These are phyloP conservation scores for Aegithalos caudatus DNA, from an alignment of 2,113 vertebrate species.

Conservation along the genomic window DNA sequence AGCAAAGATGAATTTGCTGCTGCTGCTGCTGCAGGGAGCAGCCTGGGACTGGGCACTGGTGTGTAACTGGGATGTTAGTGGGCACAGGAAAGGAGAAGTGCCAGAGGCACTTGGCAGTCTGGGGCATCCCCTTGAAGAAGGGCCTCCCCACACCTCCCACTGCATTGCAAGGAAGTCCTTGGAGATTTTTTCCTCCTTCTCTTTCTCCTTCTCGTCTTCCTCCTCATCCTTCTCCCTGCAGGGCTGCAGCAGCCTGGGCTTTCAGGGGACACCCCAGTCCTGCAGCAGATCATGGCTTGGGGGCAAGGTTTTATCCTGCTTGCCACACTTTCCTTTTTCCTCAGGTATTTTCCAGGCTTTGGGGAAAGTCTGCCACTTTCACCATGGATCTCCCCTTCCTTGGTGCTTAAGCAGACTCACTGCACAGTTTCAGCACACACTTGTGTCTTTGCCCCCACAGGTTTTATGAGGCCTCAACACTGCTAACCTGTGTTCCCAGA, in stretches of 20 bases:
- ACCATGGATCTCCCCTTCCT: neutral
- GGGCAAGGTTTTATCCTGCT: neutral
- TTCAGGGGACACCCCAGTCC: neutral
- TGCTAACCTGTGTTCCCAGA: neutral
- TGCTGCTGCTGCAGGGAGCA: neutral
- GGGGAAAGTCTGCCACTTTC: neutral
- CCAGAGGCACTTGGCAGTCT: neutral
- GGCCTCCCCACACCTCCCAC: neutral
- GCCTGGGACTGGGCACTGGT: neutral
- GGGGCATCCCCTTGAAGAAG: neutral
- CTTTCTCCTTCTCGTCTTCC: rapidly evolving
- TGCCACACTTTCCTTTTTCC: neutral
- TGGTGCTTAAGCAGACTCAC: neutral
- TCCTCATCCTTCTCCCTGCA: neutral
- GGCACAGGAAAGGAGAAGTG: neutral
- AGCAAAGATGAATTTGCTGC: neutral
- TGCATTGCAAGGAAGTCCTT: neutral
- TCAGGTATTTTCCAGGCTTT: neutral
- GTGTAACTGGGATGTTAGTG: neutral
- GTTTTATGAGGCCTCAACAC: neutral
- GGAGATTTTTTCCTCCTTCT: neutral
- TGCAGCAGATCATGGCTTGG: neutral
- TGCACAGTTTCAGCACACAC: neutral
- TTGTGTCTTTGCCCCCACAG: neutral
- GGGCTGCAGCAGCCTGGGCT: neutral